These are phyloP conservation scores for Spialia ferax DNA, from an alignment of 2,888 invertebrate genomes.

Conservation along the genomic window DNA sequence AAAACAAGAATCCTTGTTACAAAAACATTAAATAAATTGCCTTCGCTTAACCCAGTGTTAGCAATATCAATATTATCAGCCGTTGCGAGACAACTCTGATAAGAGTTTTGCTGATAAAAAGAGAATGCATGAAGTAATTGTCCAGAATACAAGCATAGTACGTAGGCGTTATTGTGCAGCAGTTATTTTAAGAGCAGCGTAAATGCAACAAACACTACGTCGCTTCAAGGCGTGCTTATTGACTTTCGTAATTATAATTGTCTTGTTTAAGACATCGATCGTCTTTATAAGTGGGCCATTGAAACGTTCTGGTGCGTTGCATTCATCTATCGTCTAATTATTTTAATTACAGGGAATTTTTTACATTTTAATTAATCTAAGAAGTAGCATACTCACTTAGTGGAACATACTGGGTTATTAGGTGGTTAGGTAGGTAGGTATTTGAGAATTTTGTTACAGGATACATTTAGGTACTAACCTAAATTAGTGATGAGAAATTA, in stretches of 20 bases:
- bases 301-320: not conserved
- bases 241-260: not conserved
- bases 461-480: too few relatives aligned
- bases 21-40: not conserved
- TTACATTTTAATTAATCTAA: not conserved
- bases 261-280: conserved; percentile 2
- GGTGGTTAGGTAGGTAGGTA: too few relatives aligned
- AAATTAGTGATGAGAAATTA: not conserved
- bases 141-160: not conserved
- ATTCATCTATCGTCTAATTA: not conserved
- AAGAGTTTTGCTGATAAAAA: conserved; percentile 18
- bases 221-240: not conserved
- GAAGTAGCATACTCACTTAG: not conserved
- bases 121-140: conserved; percentile 6
- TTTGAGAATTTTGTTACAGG: not conserved
- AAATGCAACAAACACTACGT: not conserved
- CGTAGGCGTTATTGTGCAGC: not conserved
- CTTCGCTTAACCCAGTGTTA: not conserved
- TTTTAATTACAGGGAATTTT: not conserved
- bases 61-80: conserved; percentile 11
- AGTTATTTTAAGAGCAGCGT: not conserved
- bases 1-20: not conserved
- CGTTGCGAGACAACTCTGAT: conserved; percentile 22
- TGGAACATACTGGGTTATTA: not conserved
- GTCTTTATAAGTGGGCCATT: not conserved